A percentile compares a stretch with the other conserved stretches of the same genome.
phyloP scores from a whole-genome alignment of 2,113 vertebrate species.

The Chionodraco myersi region DNA sequence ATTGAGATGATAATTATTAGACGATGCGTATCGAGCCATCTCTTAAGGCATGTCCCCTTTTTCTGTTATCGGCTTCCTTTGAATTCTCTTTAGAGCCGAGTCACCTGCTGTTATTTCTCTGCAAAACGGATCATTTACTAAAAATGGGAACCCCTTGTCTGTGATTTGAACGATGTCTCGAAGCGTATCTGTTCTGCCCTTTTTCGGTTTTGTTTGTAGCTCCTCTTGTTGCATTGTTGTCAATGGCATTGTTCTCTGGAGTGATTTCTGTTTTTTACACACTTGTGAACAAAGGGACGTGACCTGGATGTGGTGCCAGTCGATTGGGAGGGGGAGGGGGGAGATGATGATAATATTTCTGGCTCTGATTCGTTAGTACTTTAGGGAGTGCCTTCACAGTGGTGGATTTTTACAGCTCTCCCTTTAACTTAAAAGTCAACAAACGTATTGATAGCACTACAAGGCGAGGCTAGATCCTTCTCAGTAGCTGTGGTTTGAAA shows the following conservation, averaged over 20 bases:
- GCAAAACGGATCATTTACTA: slow-evolving; percentile 29
- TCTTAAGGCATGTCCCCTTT: neutral
- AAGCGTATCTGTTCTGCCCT: slow-evolving; percentile 28
- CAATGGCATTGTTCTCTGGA: slow-evolving; percentile 59
- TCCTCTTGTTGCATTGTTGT: slow-evolving; percentile 52
- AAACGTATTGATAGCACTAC: slow-evolving; percentile 80
- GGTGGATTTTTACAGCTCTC: slow-evolving; percentile 58
- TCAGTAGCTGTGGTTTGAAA: slow-evolving; percentile 73
- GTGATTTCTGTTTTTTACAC: slow-evolving; percentile 49
- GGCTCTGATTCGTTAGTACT: slow-evolving; percentile 60
- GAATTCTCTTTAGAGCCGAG: slow-evolving; percentile 14
- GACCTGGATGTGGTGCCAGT: slow-evolving; percentile 64
- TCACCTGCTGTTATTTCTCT: neutral
- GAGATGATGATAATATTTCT: neutral
- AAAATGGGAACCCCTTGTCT: slow-evolving; percentile 36
- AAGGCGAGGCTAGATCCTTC: slow-evolving; percentile 68
- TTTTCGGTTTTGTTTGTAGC: slow-evolving; percentile 28
- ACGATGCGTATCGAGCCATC: slow-evolving; percentile 33
- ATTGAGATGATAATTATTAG: neutral
- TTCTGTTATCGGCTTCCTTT: neutral
- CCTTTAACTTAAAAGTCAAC: slow-evolving; percentile 66
- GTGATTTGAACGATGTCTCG: slow-evolving; percentile 38
- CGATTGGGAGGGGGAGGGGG: neutral
- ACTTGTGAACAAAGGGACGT: slow-evolving; percentile 65
- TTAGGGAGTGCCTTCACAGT: slow-evolving; percentile 70